Conservation (phyloP, 2,888 invertebrate genomes). For the Mesopsocus fuscifrons region DNA sequence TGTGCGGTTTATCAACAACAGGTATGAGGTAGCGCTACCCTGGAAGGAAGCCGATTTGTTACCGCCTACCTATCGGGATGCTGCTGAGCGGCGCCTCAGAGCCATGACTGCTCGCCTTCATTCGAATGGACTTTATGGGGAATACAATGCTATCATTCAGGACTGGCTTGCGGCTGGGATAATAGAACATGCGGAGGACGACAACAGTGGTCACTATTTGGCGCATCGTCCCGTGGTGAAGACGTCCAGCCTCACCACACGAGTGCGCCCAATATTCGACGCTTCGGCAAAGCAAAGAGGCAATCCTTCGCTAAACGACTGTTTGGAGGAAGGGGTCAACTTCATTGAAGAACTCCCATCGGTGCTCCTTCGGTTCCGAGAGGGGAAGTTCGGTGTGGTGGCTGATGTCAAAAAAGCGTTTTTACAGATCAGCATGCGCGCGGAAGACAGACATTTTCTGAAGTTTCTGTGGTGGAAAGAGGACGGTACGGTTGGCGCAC, state of each 20-base stretch:
- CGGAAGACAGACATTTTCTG: constrained; percentile 5
- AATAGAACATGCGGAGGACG: constrained; percentile 9
- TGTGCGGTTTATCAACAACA: not conserved
- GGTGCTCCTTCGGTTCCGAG: constrained; percentile 12
- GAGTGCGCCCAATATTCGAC: constrained; percentile 17
- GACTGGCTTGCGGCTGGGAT: constrained; percentile 12
- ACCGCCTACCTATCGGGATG: not conserved
- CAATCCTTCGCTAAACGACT: constrained; percentile 15
- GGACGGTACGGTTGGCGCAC: too few species aligned
- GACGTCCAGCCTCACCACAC: constrained; percentile 15
- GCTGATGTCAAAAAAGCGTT: constrained; percentile 10
- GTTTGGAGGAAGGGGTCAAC: constrained; percentile 15
- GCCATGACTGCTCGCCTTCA: not conserved
- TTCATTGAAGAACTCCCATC: constrained; percentile 13
- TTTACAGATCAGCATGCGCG: constrained; percentile 5
- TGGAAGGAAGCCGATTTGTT: not conserved
- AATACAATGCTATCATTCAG: constrained; percentile 9
- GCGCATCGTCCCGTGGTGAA: constrained; percentile 18
- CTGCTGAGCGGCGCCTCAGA: not conserved
- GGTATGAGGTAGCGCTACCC: constrained; percentile 8
- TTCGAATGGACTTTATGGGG: constrained; percentile 4
- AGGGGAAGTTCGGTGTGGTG: constrained; percentile 7
- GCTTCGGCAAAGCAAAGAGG: constrained; percentile 15
- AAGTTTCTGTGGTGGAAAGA: constrained; percentile 10
- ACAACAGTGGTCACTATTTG: constrained; percentile 13